Conservation (phyloP, 2,113 vertebrate species). For the Chaetops frenatus region DNA sequence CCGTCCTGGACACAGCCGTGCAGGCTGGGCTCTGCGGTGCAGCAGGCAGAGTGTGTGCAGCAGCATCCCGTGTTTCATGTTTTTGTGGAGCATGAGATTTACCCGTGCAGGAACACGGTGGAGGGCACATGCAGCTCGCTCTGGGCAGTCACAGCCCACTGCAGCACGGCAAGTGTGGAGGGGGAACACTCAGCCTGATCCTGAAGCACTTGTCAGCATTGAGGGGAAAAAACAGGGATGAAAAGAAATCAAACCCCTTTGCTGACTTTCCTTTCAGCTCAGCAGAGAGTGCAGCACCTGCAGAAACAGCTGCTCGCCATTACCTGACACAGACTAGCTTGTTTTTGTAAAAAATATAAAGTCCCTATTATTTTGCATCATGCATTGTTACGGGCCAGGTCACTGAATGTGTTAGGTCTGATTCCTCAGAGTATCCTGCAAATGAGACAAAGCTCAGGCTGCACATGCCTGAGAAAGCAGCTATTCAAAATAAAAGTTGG, state of each 20-base stretch:
- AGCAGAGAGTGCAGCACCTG: neutral
- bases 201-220: neutral
- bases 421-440: neutral
- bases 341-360: constrained; percentile 18
- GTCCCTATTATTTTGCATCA: neutral
- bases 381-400: neutral
- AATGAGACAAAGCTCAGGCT: neutral
- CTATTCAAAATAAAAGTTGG: neutral
- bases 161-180: neutral
- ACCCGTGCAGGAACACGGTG: fast-evolving
- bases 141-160: neutral
- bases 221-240: neutral
- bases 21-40: neutral
- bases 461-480: neutral
- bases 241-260: neutral
- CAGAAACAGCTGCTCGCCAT: neutral
- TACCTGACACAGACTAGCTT: neutral
- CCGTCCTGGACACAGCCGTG: fast-evolving
- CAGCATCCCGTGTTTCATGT: fast-evolving
- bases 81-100: neutral
- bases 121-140: neutral
- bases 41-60: fast-evolving
- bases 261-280: neutral
- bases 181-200: neutral
- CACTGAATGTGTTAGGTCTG: neutral